phyloP scores from a whole-genome alignment of 2,797 vertebrate genomes.

The Acanthurus leucopareius region DNA sequence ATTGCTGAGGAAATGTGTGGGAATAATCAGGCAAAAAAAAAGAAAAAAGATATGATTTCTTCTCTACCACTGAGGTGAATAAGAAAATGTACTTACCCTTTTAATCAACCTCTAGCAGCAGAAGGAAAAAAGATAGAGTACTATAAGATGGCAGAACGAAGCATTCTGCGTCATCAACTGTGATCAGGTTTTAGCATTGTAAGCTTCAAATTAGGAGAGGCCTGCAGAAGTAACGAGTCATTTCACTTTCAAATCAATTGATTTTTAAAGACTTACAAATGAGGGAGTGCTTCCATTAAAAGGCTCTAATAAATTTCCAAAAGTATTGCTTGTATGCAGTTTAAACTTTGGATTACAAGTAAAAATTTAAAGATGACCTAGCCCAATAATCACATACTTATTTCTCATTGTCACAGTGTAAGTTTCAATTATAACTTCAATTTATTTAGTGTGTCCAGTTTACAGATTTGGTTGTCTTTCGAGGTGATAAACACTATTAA shows the following conservation, averaged over 20 bases:
- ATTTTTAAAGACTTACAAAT: background rate
- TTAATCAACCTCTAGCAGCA: constrained; percentile 93
- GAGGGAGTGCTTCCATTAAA: background rate
- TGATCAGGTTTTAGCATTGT: no score
- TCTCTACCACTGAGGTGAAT: constrained; percentile 18
- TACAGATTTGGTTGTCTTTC: background rate
- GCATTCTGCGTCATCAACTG: background rate
- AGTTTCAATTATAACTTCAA: background rate
- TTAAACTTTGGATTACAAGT: background rate
- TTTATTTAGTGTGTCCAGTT: background rate
- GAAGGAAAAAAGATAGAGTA: constrained; percentile 76
- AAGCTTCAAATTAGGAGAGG: background rate
- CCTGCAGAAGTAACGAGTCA: background rate
- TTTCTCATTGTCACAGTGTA: background rate
- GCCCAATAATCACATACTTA: background rate
- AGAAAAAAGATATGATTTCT: constrained; percentile 19
- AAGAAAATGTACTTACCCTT: constrained; percentile 89
- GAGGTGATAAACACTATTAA: constrained; percentile 12
- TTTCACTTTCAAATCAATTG: background rate
- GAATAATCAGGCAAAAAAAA: constrained; percentile 27
- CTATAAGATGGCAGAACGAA: constrained; percentile 29
- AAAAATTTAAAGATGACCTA: no score
- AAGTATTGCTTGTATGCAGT: background rate
- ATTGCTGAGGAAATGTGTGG: constrained; percentile 80
- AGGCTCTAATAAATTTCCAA: background rate